Base-by-base conservation (phyloP, 1,140 invertebrate genomes). In the Bombus ignitus region DNA sequence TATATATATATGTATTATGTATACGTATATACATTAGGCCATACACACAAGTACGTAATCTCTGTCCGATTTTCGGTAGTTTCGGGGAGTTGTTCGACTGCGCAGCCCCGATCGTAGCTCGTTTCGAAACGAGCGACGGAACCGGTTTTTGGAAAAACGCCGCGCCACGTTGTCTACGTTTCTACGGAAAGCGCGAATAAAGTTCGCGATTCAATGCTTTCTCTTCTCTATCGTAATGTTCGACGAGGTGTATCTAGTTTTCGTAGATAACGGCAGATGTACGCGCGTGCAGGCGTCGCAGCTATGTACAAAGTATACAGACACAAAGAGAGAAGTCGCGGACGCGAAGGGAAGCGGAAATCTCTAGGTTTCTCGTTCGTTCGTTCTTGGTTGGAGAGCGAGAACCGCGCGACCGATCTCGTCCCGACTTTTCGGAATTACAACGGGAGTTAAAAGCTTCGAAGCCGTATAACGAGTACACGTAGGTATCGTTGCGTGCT, bases 11-110 rank as follows among this genome's bases (percentile, higher is more conserved):
- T 22, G 32, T 47, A 47, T 47, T 32, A 74, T 47, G 35, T 39
- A 70, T 70, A 70, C 22, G 53, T 78, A 78, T 66, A 90, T 94
- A 94, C 91, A 94, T 94, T 94, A 94, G 93, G 93, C 93, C 92
- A 93, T 92, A 93, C 90, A 94, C 90, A 94, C 91, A 91, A 92
- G 87, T 91, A 92, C 90, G 74, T 87, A 74, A 90, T 90, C 73
- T 81, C 85, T 86, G 86, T 88, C 88, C 71, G 75, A 85, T 42
- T 25, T 35, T 53, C 32, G 76, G 35, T 35, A 70, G 66, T 53
- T 59, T 42, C 39, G 70, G 5, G 32, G n/a, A 35, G 65, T 32
- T 66, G n/a, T 15, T 42, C n/a, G 37, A 42, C 28, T 39, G 70
- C 39, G 68, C n/a, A 59, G 5, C 18, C 25, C 42, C 79, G 66